Base-by-base conservation (phyloP, 92 coral and sea anemone species). In the Zoanthus gigantus region DNA sequence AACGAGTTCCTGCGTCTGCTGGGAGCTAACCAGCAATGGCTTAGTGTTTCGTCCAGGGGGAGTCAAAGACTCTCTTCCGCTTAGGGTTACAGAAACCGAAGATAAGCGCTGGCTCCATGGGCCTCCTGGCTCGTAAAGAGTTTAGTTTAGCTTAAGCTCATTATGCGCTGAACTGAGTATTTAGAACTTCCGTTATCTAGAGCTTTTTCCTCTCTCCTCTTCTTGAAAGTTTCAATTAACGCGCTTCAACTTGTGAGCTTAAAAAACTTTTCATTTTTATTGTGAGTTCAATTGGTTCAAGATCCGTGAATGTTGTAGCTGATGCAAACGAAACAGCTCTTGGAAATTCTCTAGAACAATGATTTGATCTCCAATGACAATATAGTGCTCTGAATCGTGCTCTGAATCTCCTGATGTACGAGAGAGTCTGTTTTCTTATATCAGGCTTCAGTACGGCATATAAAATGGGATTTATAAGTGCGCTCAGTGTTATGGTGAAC, bases 371-470 rank as follows among this genome's bases (percentile, higher is more conserved):
- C 44, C 63, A 14, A 37, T 30, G 65, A 52, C 81, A 52, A 50
- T 66, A 76, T 28, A 48, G 14, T 15, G 34, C 3, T 56, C 17
- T 48, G 65, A 34, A 76, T 14, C 13, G 14, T 15, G 34, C 3
- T 56, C 17, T 48, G 46, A 34, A 76, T 14, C 13, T 76, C 65
- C 81, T 52, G 63, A 76, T 34, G 60, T 23, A 18, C 15, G 29
- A 56, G 17, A 76, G 7, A 12, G 47, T 56, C 45, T 78, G 52
- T 67, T n/a, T 78, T 37, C 69, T 56, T 31, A 78, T 48, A 42
- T 78, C 83, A 3, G 83, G 83, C 34, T 78, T 78, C 31, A 78
- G 50, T 18, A 78, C 16, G 3, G 48, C 83, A 56, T 78, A 78
- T 28, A 78, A 32, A 6, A 78, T 31, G 5, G 83, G 83, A 11